Percentiles rank a stretch among this genome's conserved stretches.
Evolutionary conservation across 1,140 invertebrate genomes (phyloP).

Genomic region (Plutomurus gul): DNA sequence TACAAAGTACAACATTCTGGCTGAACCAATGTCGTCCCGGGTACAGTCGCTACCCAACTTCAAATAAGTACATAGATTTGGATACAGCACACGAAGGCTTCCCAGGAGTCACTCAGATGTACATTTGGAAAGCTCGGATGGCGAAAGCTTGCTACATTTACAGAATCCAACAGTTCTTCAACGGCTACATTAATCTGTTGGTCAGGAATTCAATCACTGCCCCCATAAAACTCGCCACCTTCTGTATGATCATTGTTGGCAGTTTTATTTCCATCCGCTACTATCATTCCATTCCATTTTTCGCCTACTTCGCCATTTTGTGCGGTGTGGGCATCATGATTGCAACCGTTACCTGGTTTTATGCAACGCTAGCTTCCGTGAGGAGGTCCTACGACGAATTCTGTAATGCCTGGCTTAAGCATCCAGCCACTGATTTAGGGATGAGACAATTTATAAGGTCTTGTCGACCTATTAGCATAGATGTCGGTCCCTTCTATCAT

Average conservation of each 20-base stretch:
- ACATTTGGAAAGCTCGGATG: constrained; percentile 10
- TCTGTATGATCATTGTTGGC: not conserved
- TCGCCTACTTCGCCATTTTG: not conserved
- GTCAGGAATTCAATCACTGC: not conserved
- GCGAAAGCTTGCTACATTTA: not conserved
- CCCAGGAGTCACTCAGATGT: not conserved
- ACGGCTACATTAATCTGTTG: not conserved
- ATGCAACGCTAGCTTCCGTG: not conserved
- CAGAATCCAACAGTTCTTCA: not conserved
- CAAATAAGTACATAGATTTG: not conserved
- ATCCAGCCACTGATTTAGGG: not conserved
- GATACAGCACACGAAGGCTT: not conserved
- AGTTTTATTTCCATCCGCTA: not conserved
- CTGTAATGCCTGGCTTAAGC: not conserved
- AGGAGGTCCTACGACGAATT: not conserved
- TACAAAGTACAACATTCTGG: constrained; percentile 20
- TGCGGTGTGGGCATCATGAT: not conserved
- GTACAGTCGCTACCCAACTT: not conserved
- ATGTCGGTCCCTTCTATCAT: not conserved
- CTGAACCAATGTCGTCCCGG: not conserved
- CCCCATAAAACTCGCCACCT: not conserved
- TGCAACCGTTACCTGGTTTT: not conserved
- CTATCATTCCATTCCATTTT: not conserved
- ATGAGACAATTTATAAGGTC: not conserved
- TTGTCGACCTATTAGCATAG: not conserved